Percentiles rank a stretch among this genome's conserved stretches.
phyloP scores from a whole-genome alignment of 2,113 vertebrate species.

The Sebastes schlegelii region DNA sequence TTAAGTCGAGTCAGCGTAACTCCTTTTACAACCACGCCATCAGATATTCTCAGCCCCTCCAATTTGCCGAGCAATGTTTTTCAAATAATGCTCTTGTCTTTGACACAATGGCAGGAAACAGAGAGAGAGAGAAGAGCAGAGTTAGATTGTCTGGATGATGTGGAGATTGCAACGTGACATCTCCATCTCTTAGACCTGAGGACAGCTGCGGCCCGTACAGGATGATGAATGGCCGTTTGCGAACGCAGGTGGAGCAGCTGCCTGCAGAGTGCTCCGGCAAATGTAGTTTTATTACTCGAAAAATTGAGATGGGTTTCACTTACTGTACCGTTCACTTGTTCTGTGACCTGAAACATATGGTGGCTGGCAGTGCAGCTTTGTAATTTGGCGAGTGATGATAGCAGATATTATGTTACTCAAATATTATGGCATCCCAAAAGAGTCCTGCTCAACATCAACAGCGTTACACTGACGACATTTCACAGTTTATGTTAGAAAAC shows the following conservation, averaged over 20 bases:
- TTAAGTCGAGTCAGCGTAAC: slow-evolving; percentile 70
- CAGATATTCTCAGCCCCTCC: slow-evolving; percentile 64
- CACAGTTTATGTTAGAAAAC: slow-evolving; percentile 28
- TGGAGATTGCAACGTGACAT: slow-evolving; percentile 64
- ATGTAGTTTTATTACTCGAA: slow-evolving; percentile 57
- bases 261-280: slow-evolving; percentile 45
- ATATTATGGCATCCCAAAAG: slow-evolving; percentile 40
- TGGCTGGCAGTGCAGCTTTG: slow-evolving; percentile 39
- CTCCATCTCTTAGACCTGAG: slow-evolving; percentile 64
- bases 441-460: slow-evolving; percentile 23
- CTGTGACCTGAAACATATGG: slow-evolving; percentile 54
- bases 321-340: slow-evolving; percentile 49
- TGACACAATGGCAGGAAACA: slow-evolving; percentile 64
- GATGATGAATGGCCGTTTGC: slow-evolving; percentile 64
- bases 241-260: slow-evolving; percentile 58
- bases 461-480: slow-evolving; percentile 14
- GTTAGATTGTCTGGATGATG: slow-evolving; percentile 50
- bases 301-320: slow-evolving; percentile 54
- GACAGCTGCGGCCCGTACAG: slow-evolving; percentile 55
- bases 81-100: slow-evolving; percentile 35
- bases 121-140: slow-evolving; percentile 18
- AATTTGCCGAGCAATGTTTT: slow-evolving; percentile 61
- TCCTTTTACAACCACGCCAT: slow-evolving; percentile 49
- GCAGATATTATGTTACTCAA: slow-evolving; percentile 48
- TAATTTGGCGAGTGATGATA: slow-evolving; percentile 49